Percentiles rank a stretch among this genome's conserved stretches.
Conservation (phyloP, 2,113 vertebrate species). For the Leuciscus idus region DNA sequence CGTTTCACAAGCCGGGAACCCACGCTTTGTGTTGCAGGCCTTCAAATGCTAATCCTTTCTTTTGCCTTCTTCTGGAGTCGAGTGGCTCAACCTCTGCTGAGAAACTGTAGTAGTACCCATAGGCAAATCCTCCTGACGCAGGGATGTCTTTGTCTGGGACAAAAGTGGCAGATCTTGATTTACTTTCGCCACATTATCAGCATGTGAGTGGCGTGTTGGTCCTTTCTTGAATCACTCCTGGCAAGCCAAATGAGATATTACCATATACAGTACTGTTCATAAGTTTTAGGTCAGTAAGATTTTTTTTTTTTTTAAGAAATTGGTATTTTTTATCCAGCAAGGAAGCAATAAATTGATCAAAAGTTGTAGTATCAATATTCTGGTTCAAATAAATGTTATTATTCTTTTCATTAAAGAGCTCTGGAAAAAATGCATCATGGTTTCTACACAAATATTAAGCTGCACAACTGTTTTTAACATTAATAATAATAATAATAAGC, state of each 20-base stretch:
- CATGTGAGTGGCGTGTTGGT: neutral
- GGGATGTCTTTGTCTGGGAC: constrained; percentile 26
- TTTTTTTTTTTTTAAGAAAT: neutral
- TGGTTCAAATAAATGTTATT: neutral
- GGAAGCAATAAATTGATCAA: neutral
- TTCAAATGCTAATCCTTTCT: constrained; percentile 43
- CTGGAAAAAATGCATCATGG: neutral
- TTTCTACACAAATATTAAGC: neutral
- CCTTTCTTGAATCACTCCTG: neutral
- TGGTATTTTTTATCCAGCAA: neutral
- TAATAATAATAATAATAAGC: no score
- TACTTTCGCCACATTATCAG: neutral
- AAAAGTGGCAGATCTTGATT: constrained; percentile 19
- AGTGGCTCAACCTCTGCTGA: constrained; percentile 32
- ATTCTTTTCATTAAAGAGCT: no score
- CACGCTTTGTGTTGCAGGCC: neutral
- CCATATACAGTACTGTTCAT: neutral
- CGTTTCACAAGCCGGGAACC: neutral
- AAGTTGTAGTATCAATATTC: neutral
- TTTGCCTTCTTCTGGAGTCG: constrained; percentile 14
- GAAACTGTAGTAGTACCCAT: constrained; percentile 32
- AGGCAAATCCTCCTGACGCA: constrained; percentile 20
- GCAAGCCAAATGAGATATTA: neutral
- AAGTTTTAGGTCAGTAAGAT: neutral
- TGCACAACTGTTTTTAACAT: no score